These are phyloP conservation scores for Poecilia velifera DNA, from an alignment of 2,797 vertebrate genomes.

Conservation along the genomic window DNA sequence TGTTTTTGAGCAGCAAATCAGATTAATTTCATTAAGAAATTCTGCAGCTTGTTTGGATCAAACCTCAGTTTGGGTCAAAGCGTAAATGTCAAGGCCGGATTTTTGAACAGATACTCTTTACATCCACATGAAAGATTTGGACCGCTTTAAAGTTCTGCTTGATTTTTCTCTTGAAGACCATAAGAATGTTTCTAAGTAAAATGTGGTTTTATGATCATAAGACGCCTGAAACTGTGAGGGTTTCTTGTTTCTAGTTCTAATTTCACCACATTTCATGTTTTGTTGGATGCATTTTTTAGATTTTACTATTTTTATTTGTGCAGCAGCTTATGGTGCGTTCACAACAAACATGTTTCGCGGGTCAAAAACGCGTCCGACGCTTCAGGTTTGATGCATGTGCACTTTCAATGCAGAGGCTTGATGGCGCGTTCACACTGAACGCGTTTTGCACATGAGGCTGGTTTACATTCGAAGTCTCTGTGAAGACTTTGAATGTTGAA, in stretches of 20 bases:
- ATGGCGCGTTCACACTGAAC: no score
- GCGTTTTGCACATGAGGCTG: no score
- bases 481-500: no score
- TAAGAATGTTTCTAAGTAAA: background rate
- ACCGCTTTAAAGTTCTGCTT: background rate
- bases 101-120: background rate
- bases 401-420: no score
- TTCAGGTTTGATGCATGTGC: no score
- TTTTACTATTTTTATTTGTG: background rate
- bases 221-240: background rate
- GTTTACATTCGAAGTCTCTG: no score
- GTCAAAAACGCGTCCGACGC: no score
- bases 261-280: background rate
- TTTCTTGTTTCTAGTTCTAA: background rate
- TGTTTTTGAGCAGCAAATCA: background rate
- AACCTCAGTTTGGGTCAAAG: background rate
- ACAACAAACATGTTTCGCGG: no score
- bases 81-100: background rate
- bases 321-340: background rate
- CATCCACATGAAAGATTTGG: background rate
- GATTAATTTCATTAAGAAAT: background rate
- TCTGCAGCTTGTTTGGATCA: background rate
- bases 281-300: background rate
- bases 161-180: background rate
- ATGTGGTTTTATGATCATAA: background rate